phyloP scores from a whole-genome alignment of 2,888 invertebrate genomes.

The Cyrtodaria siliqua region DNA sequence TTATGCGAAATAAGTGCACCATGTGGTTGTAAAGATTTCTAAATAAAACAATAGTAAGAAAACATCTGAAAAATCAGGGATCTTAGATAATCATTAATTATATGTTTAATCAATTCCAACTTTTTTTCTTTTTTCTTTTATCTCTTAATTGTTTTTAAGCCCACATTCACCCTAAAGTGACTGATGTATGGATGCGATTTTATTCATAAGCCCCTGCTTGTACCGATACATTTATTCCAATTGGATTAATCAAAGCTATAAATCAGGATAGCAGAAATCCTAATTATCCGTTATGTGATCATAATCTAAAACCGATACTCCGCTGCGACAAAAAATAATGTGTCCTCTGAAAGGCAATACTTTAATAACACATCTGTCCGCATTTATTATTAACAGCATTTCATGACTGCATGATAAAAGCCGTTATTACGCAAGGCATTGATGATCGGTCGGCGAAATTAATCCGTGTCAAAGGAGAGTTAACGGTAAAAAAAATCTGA shows the following conservation, averaged over 20 bases:
- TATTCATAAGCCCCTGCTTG: too few relatives aligned
- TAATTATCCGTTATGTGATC: conserved; percentile 43
- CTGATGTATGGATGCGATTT: too few relatives aligned
- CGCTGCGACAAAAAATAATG: conserved; percentile 2
- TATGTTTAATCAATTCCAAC: too few relatives aligned
- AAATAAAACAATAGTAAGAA: too few relatives aligned
- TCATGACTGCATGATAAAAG: conserved; percentile 36
- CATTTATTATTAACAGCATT: conserved; percentile 35
- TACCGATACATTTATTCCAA: not conserved
- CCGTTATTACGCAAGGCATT: conserved; percentile 31
- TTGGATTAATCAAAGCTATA: conserved; percentile 9
- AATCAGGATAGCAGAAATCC: conserved; percentile 11
- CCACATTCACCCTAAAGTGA: too few relatives aligned
- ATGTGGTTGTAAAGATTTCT: too few relatives aligned
- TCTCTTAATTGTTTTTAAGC: too few relatives aligned
- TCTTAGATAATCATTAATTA: too few relatives aligned
- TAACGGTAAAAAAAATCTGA: conserved; percentile 31
- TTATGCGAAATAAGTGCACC: too few relatives aligned
- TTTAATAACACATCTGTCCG: conserved; percentile 54
- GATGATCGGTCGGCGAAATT: conserved; percentile 29
- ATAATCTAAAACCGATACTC: conserved; percentile 12
- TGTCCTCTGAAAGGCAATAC: conserved; percentile 39
- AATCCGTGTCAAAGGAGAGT: conserved; percentile 20
- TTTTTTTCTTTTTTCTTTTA: too few relatives aligned
- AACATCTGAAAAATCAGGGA: too few relatives aligned